A percentile compares a stretch with the other conserved stretches of the same genome.
phyloP scores from a whole-genome alignment of 2,888 invertebrate genomes.

The Euspilapteryx auroguttella region DNA sequence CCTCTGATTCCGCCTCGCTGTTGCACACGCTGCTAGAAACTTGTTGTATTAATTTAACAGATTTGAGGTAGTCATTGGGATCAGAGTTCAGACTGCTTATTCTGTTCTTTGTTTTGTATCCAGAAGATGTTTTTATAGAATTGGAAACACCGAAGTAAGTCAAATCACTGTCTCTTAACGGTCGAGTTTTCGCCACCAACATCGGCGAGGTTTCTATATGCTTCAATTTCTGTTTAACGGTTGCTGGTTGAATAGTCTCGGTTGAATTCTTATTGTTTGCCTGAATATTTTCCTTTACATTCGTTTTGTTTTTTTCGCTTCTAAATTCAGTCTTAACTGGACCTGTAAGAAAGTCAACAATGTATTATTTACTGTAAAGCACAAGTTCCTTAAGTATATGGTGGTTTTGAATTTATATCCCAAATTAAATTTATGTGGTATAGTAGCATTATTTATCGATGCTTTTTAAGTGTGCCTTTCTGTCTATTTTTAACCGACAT shows the following conservation, averaged over 20 bases:
- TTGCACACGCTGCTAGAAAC: slow-evolving; percentile 40
- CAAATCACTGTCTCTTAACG: slow-evolving; percentile 61
- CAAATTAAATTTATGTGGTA: no score
- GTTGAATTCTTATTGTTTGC: slow-evolving; percentile 10
- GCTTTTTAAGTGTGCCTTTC: no score
- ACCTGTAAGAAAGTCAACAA: no score
- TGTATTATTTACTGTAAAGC: no score
- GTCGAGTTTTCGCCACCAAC: slow-evolving; percentile 32
- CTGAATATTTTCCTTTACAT: slow-evolving; percentile 9
- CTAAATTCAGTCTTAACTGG: no score
- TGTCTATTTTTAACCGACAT: no score
- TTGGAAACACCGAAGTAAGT: slow-evolving; percentile 62
- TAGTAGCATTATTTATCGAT: no score
- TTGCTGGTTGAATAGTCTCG: slow-evolving; percentile 8
- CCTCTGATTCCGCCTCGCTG: slow-evolving; percentile 46
- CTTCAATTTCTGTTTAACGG: slow-evolving; percentile 18
- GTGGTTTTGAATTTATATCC: no score
- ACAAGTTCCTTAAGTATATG: no score
- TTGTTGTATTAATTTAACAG: slow-evolving; percentile 39
- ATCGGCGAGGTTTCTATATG: slow-evolving; percentile 20
- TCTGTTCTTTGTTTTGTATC: slow-evolving; percentile 9
- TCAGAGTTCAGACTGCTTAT: slow-evolving; percentile 12
- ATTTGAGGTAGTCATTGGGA: slow-evolving; percentile 30
- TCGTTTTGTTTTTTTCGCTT: no score
- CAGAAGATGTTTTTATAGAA: no score